phyloP scores from a whole-genome alignment of 2,797 vertebrate species.

The Pempheris klunzingeri region DNA sequence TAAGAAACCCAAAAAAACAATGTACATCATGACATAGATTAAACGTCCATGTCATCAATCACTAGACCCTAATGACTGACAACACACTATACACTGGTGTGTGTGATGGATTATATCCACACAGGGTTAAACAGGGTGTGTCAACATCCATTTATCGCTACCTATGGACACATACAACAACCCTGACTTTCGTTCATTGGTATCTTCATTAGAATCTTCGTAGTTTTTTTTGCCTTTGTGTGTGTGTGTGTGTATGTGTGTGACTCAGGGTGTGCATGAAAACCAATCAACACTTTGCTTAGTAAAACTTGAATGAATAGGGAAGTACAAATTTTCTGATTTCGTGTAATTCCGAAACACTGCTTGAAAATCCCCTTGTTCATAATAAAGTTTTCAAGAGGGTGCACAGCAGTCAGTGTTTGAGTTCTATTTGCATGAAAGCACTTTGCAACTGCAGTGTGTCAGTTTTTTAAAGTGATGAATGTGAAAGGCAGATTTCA shows the following conservation, averaged over 20 bases:
- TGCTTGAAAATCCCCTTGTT: background rate
- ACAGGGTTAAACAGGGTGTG: background rate
- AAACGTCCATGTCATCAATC: background rate
- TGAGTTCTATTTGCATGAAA: constrained; percentile 11
- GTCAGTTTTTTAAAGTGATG: constrained; percentile 12
- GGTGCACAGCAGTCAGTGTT: constrained; percentile 1
- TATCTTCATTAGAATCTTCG: no score
- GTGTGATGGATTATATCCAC: background rate
- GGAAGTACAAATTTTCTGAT: background rate
- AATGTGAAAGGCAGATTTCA: constrained; percentile 40
- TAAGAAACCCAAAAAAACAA: background rate
- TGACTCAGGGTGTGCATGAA: background rate
- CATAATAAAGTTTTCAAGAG: background rate
- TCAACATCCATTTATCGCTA: background rate
- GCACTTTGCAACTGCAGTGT: background rate
- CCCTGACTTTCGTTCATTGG: no score
- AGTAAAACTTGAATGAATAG: background rate
- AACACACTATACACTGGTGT: no score
- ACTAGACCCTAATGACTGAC: background rate
- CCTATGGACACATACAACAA: no score
- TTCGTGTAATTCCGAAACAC: background rate
- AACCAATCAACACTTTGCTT: background rate
- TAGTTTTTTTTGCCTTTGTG: background rate
- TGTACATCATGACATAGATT: background rate
- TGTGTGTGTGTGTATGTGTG: background rate